Conservation (phyloP, 2,797 vertebrate species). For the Enteromius fasciolatus region DNA sequence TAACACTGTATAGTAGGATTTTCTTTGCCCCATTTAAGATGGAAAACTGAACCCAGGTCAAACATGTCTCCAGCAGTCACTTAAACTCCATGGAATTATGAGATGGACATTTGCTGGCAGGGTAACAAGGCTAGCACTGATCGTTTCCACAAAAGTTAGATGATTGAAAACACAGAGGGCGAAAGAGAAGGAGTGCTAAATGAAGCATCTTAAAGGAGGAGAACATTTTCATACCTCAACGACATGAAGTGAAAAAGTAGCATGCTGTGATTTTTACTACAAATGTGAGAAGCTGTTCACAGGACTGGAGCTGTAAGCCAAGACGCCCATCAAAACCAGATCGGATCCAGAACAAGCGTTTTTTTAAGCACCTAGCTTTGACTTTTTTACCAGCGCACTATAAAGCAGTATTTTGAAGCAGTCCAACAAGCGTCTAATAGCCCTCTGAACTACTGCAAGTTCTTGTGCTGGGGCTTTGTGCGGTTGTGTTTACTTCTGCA, state of each 20-base stretch:
- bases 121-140: conserved; percentile 21
- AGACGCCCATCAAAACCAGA: conserved; percentile 33
- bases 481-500: conserved; percentile 35
- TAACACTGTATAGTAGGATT: background rate
- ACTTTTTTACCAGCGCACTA: conserved; percentile 70
- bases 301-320: conserved; percentile 14
- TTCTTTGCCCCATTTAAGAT: background rate
- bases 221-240: conserved; percentile 21
- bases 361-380: conserved; percentile 57
- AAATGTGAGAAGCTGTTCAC: conserved; percentile 19
- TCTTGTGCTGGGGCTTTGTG: conserved; percentile 65
- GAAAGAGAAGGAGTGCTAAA: conserved; percentile 4
- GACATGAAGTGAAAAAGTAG: background rate
- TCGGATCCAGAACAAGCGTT: conserved; percentile 24
- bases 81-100: conserved; percentile 7
- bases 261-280: conserved; percentile 17
- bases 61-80: conserved; percentile 6
- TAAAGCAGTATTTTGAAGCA: conserved; percentile 73
- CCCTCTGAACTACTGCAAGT: conserved; percentile 50
- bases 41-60: background rate
- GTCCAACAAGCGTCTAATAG: conserved; percentile 68
- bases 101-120: background rate
- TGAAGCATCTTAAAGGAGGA: background rate
- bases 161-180: conserved; percentile 30
- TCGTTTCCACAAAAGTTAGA: background rate